phyloP scores from a whole-genome alignment of 2,113 vertebrate genomes.

The Brachionichthys hirsutus region DNA sequence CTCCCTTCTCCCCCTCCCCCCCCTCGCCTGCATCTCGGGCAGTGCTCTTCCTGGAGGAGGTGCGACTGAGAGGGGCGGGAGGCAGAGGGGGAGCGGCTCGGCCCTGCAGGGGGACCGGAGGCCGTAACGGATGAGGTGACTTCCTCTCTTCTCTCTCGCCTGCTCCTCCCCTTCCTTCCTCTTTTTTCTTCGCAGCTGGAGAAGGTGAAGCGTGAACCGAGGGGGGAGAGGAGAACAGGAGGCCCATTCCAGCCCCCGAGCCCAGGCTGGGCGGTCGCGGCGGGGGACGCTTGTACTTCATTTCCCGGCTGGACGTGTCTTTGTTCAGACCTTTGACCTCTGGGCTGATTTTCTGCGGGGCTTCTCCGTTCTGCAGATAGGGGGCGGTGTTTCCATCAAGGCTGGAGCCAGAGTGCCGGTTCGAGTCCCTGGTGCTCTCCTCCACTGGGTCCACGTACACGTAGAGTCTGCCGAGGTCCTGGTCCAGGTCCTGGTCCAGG shows the following conservation, averaged over 20 bases:
- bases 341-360: slow-evolving; percentile 12
- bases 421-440: slow-evolving; percentile 69
- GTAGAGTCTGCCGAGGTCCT: slow-evolving; percentile 61
- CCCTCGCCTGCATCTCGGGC: slow-evolving; percentile 34
- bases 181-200: slow-evolving; percentile 51
- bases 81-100: slow-evolving; percentile 49
- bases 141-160: slow-evolving; percentile 53
- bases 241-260: slow-evolving; percentile 48
- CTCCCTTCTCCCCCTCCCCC: slow-evolving; percentile 52
- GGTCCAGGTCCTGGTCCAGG: slow-evolving; percentile 14
- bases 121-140: slow-evolving; percentile 50
- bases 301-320: slow-evolving; percentile 38
- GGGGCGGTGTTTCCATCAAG: slow-evolving; percentile 8
- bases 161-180: slow-evolving; percentile 62
- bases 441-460: slow-evolving; percentile 91
- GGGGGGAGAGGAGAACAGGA: slow-evolving; percentile 31
- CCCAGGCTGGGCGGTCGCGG: slow-evolving; percentile 70
- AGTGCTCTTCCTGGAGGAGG: slow-evolving; percentile 44
- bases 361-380: slow-evolving; percentile 54
- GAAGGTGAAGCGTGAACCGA: background rate
- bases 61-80: slow-evolving; percentile 54
- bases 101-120: slow-evolving; percentile 48
- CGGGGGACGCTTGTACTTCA: slow-evolving; percentile 77
- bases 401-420: slow-evolving; percentile 37
- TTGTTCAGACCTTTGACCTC: slow-evolving; percentile 55